Percentiles rank a stretch among this genome's conserved stretches.
Evolutionary conservation across 2,888 invertebrate species (phyloP).

Genomic region (Drosophila subquinaria): DNA sequence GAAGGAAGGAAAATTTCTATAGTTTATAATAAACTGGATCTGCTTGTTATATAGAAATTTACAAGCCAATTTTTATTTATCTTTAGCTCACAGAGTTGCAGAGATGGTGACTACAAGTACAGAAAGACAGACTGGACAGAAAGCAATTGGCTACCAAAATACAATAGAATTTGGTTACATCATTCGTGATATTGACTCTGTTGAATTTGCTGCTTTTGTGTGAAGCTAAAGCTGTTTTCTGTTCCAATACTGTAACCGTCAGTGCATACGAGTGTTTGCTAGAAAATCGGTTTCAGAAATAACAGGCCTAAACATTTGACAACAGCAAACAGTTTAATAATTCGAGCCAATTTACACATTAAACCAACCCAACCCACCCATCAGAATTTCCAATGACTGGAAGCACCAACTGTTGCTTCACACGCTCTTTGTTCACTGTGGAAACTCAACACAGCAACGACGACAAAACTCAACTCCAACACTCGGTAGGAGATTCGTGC

Average conservation of each 20-base stretch:
- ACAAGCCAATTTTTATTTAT: no score
- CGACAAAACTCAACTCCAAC: constrained; percentile 8
- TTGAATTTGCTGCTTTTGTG: neutral
- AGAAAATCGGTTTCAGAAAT: neutral
- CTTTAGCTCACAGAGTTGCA: no score
- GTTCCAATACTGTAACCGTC: neutral
- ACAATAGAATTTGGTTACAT: neutral
- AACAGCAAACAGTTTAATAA: constrained; percentile 7
- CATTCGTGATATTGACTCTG: neutral
- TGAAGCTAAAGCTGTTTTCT: neutral
- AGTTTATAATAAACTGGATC: no score
- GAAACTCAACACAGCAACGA: constrained; percentile 10
- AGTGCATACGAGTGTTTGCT: neutral
- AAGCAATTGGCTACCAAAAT: neutral
- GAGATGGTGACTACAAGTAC: no score
- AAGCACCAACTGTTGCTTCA: constrained; percentile 13
- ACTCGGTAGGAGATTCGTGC: neutral
- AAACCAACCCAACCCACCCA: neutral
- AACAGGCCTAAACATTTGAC: neutral
- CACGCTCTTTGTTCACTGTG: neutral
- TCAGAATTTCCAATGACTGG: constrained; percentile 5
- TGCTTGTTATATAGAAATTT: no score
- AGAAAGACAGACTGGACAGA: neutral
- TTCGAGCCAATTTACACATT: neutral
- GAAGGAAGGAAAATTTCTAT: no score